These are phyloP conservation scores for Catocala nupta DNA, from an alignment of 2,888 invertebrate genomes.

Conservation along the genomic window DNA sequence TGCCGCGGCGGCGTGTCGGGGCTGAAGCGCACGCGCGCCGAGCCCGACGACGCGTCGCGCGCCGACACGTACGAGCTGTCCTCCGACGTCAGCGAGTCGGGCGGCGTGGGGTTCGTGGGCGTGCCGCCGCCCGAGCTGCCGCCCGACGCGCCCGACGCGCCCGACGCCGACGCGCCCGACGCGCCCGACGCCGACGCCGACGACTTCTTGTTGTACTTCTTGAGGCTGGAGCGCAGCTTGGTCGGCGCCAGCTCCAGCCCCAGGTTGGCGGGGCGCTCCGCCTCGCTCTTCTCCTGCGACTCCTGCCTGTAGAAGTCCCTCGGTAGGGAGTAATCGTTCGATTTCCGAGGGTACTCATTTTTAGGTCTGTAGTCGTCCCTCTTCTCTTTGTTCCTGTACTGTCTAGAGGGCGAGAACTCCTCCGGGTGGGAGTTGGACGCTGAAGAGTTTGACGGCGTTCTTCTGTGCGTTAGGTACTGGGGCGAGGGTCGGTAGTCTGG, in stretches of 20 bases:
- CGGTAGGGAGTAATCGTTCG: constrained; percentile 75
- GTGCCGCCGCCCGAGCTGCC: constrained; percentile 90
- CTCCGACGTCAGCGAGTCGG: constrained; percentile 94
- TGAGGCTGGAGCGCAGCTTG: constrained; percentile 92
- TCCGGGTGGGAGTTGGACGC: constrained; percentile 85
- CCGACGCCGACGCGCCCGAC: too few species aligned
- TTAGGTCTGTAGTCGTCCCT: constrained; percentile 69
- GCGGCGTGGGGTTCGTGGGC: constrained; percentile 94
- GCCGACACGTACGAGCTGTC: constrained; percentile 96
- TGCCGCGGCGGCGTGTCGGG: constrained; percentile 88
- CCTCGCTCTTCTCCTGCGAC: constrained; percentile 66
- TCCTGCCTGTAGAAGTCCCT: constrained; percentile 77
- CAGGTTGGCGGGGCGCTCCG: constrained; percentile 80
- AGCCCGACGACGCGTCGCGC: constrained; percentile 90
- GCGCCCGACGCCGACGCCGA: too few species aligned
- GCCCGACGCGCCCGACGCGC: constrained; percentile 53
- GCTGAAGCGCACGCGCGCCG: constrained; percentile 92
- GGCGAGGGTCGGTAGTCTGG: constrained; percentile 71
- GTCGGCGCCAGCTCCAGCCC: constrained; percentile 90
- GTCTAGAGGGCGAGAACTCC: constrained; percentile 78
- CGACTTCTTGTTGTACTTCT: constrained; percentile 89
- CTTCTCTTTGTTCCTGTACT: constrained; percentile 68
- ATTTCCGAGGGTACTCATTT: constrained; percentile 75
- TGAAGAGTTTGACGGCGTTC: constrained; percentile 93
- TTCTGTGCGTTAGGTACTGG: constrained; percentile 88